A percentile compares a stretch with the other conserved stretches of the same genome.
These are phyloP conservation scores for Oreochromis grahami DNA, from an alignment of 2,797 vertebrate genomes.

Conservation along the genomic window DNA sequence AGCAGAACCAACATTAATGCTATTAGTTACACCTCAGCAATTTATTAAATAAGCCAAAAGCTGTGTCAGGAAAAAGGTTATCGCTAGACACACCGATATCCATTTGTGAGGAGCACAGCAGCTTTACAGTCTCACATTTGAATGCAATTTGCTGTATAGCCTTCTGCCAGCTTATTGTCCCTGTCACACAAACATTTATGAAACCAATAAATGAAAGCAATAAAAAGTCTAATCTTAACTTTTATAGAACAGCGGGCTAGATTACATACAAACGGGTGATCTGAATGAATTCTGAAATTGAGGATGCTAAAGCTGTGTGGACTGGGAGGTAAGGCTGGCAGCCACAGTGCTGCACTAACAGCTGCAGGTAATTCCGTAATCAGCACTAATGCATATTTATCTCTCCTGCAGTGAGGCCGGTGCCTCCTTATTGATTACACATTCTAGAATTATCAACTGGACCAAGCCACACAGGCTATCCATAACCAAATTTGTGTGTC, in stretches of 20 bases:
- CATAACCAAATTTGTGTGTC: background rate
- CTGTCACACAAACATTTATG: fast-evolving
- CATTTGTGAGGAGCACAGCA: background rate
- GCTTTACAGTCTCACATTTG: background rate
- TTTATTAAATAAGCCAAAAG: background rate
- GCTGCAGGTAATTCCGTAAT: slow-evolving; percentile 45
- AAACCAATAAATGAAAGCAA: background rate
- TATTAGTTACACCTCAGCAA: background rate
- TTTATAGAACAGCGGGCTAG: background rate
- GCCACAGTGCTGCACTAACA: slow-evolving; percentile 11
- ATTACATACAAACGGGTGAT: background rate
- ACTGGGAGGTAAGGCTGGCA: background rate
- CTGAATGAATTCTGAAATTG: background rate
- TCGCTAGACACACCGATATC: background rate
- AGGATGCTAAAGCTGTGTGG: background rate
- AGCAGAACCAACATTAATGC: background rate
- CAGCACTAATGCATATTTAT: slow-evolving; percentile 49
- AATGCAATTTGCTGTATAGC: background rate
- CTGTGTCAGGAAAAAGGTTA: background rate
- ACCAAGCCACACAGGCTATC: background rate
- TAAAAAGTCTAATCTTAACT: background rate
- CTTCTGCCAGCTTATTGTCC: background rate
- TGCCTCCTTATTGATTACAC: slow-evolving; percentile 26
- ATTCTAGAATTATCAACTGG: slow-evolving; percentile 10
- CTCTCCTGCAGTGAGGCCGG: slow-evolving; percentile 9